phyloP scores from a whole-genome alignment of 1,140 invertebrate species.

The Chrysoperla carnea region DNA sequence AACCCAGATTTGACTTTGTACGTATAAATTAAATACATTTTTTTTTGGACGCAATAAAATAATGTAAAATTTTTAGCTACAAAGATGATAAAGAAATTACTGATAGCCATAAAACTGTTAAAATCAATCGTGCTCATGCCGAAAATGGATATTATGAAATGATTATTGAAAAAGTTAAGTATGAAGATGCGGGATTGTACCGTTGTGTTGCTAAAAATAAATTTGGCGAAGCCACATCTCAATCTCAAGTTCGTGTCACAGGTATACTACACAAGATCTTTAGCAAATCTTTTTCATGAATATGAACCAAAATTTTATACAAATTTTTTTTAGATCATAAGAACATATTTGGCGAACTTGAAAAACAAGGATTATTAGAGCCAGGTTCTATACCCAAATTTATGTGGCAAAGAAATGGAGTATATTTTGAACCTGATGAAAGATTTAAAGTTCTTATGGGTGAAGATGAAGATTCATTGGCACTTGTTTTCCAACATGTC shows the following conservation, averaged over 20 bases:
- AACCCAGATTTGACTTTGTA: constrained; percentile 73
- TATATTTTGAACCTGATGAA: constrained; percentile 78
- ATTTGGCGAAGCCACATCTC: constrained; percentile 56
- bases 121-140: constrained; percentile 53
- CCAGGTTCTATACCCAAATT: constrained; percentile 68
- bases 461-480: constrained; percentile 82
- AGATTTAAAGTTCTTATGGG: constrained; percentile 85
- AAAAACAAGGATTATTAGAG: constrained; percentile 42
- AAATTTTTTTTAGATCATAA: constrained; percentile 44
- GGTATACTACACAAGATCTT: constrained; percentile 31
- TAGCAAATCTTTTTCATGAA: too few species aligned
- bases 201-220: constrained; percentile 73
- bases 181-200: constrained; percentile 73
- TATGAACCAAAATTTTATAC: too few species aligned
- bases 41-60: not conserved
- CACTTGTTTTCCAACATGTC: constrained; percentile 84
- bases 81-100: constrained; percentile 63
- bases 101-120: constrained; percentile 46
- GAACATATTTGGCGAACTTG: constrained; percentile 57
- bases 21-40: constrained; percentile 22
- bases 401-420: constrained; percentile 79
- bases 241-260: constrained; percentile 61
- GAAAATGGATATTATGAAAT: constrained; percentile 80
- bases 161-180: constrained; percentile 65
- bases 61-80: constrained; percentile 37